Conservation (phyloP, 35 echinoderm and acorn worm genomes). For the Lytechinus pictus region DNA sequence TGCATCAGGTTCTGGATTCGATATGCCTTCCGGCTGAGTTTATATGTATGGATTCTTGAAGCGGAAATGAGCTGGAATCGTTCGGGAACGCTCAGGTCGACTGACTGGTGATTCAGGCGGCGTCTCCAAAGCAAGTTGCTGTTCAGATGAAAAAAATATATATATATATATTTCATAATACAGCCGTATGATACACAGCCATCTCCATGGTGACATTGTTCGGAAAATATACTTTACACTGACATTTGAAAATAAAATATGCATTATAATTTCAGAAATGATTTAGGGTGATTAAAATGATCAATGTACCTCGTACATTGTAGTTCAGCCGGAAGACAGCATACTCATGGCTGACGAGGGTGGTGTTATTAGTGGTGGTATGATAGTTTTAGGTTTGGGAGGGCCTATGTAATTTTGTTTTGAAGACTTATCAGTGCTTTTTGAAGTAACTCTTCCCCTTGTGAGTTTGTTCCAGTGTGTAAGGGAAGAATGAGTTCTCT, state of each 20-base stretch:
- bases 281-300: background rate
- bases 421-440: no score
- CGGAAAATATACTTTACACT: no score
- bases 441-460: no score
- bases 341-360: no score
- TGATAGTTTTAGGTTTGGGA: no score
- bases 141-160: background rate
- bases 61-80: constrained; percentile 24
- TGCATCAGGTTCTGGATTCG: background rate
- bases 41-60: constrained; percentile 35
- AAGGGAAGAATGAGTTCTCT: no score
- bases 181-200: background rate
- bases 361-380: no score
- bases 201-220: background rate
- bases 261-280: background rate
- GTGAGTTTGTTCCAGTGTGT: no score
- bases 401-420: no score
- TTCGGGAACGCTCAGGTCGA: background rate
- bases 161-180: background rate
- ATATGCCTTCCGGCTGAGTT: background rate
- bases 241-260: background rate
- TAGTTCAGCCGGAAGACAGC: no score
- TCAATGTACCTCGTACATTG: background rate
- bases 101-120: constrained; percentile 8
- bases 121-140: background rate